Conservation (phyloP, 2,797 vertebrate genomes). For the Myotis findleyi region DNA sequence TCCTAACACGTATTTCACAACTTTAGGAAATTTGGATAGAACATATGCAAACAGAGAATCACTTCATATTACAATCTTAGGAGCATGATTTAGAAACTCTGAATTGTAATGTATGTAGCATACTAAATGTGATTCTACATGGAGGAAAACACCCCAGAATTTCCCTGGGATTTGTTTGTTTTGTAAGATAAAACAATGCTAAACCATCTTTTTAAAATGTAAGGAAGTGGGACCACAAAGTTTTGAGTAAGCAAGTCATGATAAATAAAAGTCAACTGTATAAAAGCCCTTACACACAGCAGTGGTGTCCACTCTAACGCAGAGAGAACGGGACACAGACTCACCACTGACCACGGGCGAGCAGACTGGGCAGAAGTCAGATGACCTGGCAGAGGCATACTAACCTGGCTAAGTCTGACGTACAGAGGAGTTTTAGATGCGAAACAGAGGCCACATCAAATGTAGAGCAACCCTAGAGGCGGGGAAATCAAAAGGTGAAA, state of each 20-base stretch:
- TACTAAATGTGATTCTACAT: neutral
- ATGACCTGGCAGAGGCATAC: neutral
- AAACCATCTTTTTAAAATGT: slow-evolving; percentile 49
- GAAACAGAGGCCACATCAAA: slow-evolving; percentile 52
- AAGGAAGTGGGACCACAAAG: neutral
- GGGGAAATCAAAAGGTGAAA: slow-evolving; percentile 5
- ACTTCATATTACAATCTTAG: neutral
- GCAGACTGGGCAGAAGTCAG: neutral
- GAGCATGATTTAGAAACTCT: neutral
- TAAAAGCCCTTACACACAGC: neutral
- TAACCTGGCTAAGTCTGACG: slow-evolving; percentile 59
- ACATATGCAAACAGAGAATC: neutral
- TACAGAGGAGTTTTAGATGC: neutral
- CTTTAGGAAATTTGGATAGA: neutral
- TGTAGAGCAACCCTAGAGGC: slow-evolving; percentile 34
- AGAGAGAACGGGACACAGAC: neutral
- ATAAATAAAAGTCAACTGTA: neutral
- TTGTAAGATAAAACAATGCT: neutral
- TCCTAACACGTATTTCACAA: slow-evolving; percentile 21
- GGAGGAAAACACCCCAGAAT: neutral
- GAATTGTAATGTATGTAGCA: neutral
- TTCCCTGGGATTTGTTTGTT: neutral
- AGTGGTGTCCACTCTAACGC: neutral
- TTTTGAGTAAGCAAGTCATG: neutral
- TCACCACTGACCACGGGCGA: neutral